Evolutionary conservation across 2,797 vertebrate species (phyloP).

Genomic region (Tapirus indicus): DNA sequence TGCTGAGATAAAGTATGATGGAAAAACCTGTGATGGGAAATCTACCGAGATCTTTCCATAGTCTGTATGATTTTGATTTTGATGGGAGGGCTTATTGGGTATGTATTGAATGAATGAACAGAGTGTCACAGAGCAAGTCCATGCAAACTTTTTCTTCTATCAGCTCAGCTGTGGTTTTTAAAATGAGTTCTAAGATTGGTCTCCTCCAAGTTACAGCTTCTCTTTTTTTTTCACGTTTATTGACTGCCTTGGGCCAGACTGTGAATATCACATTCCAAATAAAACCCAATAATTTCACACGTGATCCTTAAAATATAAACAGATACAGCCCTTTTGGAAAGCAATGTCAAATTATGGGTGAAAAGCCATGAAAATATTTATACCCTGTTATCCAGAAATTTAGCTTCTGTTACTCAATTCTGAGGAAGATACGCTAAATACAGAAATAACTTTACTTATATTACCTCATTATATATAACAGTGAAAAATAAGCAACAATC

Average conservation of each 20-base stretch:
- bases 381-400: background rate
- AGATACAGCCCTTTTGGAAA: background rate
- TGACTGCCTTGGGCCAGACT: background rate
- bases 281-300: background rate
- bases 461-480: background rate
- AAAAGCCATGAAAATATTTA: background rate
- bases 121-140: background rate
- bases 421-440: conserved; percentile 2
- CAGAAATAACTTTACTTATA: conserved; percentile 16
- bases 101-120: rapidly evolving
- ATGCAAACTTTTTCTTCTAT: background rate
- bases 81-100: background rate
- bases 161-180: background rate
- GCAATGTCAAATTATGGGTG: background rate
- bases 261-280: background rate
- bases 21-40: background rate
- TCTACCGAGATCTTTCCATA: background rate
- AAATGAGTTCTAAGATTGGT: background rate
- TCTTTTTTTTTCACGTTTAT: background rate
- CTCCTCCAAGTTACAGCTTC: background rate
- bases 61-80: background rate
- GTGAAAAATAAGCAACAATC: background rate
- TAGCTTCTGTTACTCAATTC: conserved; percentile 2
- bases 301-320: background rate
- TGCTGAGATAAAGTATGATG: background rate